phyloP scores from a whole-genome alignment of 2,797 vertebrate genomes.

The Catharus ustulatus region DNA sequence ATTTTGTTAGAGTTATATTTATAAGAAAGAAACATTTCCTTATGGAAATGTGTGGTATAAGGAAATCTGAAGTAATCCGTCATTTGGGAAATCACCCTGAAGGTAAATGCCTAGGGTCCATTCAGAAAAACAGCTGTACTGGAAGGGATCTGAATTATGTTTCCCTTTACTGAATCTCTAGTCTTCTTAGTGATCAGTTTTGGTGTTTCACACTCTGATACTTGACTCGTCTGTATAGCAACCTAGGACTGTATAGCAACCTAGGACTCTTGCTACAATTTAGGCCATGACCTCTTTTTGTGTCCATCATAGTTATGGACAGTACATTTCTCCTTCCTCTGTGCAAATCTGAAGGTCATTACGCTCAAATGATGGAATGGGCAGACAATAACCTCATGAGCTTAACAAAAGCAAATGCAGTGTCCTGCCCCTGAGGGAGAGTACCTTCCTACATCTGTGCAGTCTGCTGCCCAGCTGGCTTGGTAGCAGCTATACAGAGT shows the following conservation, averaged over 20 bases:
- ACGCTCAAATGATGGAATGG: background rate
- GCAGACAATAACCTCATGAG: background rate
- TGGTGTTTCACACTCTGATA: background rate
- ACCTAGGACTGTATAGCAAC: background rate
- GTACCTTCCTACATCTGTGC: background rate
- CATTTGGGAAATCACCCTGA: background rate
- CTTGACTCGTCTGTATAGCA: background rate
- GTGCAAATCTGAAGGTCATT: background rate
- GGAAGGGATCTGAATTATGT: background rate
- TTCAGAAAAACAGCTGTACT: rapidly evolving
- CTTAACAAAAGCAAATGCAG: background rate
- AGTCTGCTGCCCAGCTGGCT: background rate
- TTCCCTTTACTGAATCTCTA: background rate
- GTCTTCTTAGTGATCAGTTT: background rate
- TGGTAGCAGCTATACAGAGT: background rate
- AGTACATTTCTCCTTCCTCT: background rate
- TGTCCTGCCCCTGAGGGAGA: background rate
- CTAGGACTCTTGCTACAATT: background rate
- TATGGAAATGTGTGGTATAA: background rate
- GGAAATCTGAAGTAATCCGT: background rate
- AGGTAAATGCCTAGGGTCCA: rapidly evolving
- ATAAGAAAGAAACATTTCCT: background rate
- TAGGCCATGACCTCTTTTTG: background rate
- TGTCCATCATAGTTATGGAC: background rate
- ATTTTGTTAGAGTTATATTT: background rate